Conservation (phyloP, 2,113 vertebrate species). For the Oryzias curvinotus region DNA sequence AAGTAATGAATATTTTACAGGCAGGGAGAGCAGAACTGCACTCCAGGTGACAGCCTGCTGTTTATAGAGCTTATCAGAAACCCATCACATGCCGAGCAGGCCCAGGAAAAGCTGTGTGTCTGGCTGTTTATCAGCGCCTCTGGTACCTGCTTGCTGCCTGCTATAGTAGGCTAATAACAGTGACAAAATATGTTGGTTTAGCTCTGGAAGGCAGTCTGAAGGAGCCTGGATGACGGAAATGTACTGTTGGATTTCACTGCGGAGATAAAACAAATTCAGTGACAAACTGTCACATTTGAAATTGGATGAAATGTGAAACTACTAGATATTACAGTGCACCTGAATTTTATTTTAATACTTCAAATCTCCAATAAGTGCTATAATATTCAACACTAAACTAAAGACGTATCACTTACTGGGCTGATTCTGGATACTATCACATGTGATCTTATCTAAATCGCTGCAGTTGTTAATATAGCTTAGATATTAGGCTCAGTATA, state of each 20-base stretch:
- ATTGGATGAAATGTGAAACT: neutral
- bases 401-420: no score
- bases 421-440: neutral
- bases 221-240: constrained; percentile 7
- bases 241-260: constrained; percentile 25
- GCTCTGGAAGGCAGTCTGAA: constrained; percentile 15
- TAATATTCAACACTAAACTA: no score
- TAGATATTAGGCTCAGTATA: no score
- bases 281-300: constrained; percentile 18
- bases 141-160: constrained; percentile 26
- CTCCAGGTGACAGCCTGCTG: constrained; percentile 53
- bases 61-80: constrained; percentile 70
- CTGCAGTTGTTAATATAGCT: constrained; percentile 9
- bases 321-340: neutral
- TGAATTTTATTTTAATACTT: no score
- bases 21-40: constrained; percentile 42
- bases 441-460: neutral
- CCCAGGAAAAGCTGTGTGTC: constrained; percentile 41
- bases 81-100: constrained; percentile 44
- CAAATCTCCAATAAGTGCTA: no score
- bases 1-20: constrained; percentile 78
- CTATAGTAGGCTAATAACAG: constrained; percentile 48
- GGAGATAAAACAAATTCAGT: constrained; percentile 34
- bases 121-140: constrained; percentile 64
- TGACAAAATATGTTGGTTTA: constrained; percentile 35